Evolutionary conservation across 2,113 vertebrate species (phyloP).

Genomic region (Entomyzon cyanotis): DNA sequence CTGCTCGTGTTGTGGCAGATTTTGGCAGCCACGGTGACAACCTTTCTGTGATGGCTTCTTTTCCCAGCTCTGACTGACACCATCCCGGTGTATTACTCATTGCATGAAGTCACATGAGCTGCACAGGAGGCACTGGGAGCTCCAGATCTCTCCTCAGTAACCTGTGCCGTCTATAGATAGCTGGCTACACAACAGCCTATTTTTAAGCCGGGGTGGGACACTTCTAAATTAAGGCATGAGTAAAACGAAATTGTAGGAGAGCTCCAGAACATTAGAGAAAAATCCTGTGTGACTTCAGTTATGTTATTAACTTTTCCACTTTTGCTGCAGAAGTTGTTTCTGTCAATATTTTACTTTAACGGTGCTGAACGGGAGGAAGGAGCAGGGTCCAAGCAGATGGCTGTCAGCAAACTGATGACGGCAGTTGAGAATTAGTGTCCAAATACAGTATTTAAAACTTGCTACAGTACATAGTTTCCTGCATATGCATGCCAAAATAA

Average conservation of each 20-base stretch:
- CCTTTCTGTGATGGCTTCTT: background rate
- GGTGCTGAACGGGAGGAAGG: slow-evolving; percentile 70
- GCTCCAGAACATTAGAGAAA: slow-evolving; percentile 47
- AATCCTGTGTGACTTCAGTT: slow-evolving; percentile 52
- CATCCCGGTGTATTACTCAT: background rate
- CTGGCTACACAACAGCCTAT: slow-evolving; percentile 7
- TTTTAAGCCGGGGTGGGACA: slow-evolving; percentile 33
- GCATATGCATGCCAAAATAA: slow-evolving; percentile 76
- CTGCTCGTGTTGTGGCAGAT: fast-evolving
- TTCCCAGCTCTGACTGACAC: background rate
- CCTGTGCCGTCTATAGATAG: slow-evolving; percentile 47
- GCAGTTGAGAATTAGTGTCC: slow-evolving; percentile 77
- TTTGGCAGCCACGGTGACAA: background rate
- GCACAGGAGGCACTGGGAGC: background rate
- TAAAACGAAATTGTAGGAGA: slow-evolving; percentile 41
- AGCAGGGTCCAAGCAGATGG: slow-evolving; percentile 79
- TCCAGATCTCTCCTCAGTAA: background rate
- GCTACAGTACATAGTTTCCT: slow-evolving; percentile 76
- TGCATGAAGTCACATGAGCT: background rate
- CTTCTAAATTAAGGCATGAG: slow-evolving; percentile 39
- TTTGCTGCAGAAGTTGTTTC: slow-evolving; percentile 68
- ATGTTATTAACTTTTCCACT: slow-evolving; percentile 64
- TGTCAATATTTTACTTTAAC: slow-evolving; percentile 73
- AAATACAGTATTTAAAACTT: slow-evolving; percentile 80
- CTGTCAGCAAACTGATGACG: slow-evolving; percentile 79